Conservation (phyloP, 2,113 vertebrate genomes). For the Ivindomyrus marchei region DNA sequence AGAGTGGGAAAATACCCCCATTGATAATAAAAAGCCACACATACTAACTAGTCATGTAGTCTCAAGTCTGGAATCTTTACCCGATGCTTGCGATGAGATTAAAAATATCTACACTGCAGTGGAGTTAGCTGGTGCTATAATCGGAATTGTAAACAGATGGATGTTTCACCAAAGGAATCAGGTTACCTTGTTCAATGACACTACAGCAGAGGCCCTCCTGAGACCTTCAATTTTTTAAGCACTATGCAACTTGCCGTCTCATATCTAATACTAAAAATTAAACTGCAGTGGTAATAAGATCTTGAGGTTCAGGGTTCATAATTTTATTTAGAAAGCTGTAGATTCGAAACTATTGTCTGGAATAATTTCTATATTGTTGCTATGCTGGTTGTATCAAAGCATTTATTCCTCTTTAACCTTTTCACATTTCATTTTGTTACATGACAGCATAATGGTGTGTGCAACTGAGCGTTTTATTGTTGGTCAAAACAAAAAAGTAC, state of each 20-base stretch:
- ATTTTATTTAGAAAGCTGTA: neutral
- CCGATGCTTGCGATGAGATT: neutral
- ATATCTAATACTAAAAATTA: neutral
- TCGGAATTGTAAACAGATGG: neutral
- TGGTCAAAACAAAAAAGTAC: neutral
- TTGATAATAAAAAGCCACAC: neutral
- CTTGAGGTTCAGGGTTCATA: neutral
- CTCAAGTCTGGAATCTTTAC: neutral
- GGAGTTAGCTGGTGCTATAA: neutral
- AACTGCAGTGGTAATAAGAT: neutral
- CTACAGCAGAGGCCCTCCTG: neutral
- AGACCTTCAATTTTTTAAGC: neutral
- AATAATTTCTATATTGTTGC: neutral
- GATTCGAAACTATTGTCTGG: neutral
- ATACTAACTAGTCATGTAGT: neutral
- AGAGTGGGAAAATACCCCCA: neutral
- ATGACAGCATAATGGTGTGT: neutral
- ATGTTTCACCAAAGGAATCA: neutral
- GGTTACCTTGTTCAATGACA: slow-evolving; percentile 1
- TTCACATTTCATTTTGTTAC: neutral
- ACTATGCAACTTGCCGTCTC: neutral
- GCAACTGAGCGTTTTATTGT: neutral
- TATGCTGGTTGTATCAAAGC: neutral
- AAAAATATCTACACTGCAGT: neutral
- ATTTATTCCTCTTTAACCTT: neutral